Conservation (phyloP, 2,888 invertebrate species). For the Drosophila neotestacea region DNA sequence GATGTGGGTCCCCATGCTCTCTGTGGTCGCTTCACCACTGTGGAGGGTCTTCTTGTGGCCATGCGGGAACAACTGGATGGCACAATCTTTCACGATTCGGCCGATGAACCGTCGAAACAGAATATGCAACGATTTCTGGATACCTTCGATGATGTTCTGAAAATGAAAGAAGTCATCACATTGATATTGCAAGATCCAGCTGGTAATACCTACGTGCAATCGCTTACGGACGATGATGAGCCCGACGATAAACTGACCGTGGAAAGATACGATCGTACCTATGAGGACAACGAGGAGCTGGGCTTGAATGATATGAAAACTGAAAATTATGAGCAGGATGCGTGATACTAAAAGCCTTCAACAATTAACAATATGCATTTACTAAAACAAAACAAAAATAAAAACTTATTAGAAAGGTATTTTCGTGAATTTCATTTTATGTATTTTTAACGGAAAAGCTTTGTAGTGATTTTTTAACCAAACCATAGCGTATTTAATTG, state of each 20-base stretch:
- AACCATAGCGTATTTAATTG: too few relatives aligned
- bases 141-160: slow-evolving; percentile 89
- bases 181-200: slow-evolving; percentile 97
- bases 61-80: slow-evolving; percentile 91
- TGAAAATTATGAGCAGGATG: slow-evolving; percentile 89
- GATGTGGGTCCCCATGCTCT: slow-evolving; percentile 94
- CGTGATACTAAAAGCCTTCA: slow-evolving; percentile 45
- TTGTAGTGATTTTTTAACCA: too few relatives aligned
- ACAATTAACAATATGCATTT: slow-evolving; percentile 52
- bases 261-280: slow-evolving; percentile 91
- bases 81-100: slow-evolving; percentile 90
- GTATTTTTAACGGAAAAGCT: too few relatives aligned
- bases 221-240: slow-evolving; percentile 88
- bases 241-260: slow-evolving; percentile 91
- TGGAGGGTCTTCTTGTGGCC: slow-evolving; percentile 94
- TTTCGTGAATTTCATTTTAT: too few relatives aligned
- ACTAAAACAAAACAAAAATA: slow-evolving; percentile 14
- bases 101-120: slow-evolving; percentile 86
- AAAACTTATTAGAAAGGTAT: background rate
- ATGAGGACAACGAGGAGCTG: slow-evolving; percentile 97
- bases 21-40: slow-evolving; percentile 97
- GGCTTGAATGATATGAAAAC: slow-evolving; percentile 98
- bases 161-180: slow-evolving; percentile 88
- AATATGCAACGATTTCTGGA: slow-evolving; percentile 88
- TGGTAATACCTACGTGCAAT: slow-evolving; percentile 98